These are phyloP conservation scores for Diplodus puntazzo DNA, from an alignment of 2,797 vertebrate species.

Conservation along the genomic window DNA sequence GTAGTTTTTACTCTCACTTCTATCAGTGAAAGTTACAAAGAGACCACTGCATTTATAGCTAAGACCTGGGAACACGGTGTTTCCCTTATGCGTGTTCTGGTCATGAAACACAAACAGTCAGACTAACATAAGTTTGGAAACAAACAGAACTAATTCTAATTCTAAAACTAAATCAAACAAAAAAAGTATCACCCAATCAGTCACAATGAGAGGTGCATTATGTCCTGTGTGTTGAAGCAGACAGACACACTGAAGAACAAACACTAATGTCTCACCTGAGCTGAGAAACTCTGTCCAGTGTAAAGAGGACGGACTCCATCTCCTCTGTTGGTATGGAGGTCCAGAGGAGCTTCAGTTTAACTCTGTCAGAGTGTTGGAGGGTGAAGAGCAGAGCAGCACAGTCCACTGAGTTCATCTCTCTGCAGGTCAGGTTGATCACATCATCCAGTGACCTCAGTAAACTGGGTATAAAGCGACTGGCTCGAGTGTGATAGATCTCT, in stretches of 20 bases:
- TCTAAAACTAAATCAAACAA: too few species aligned
- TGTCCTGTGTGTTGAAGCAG: background rate
- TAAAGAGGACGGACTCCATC: constrained; percentile 9
- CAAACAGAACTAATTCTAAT: background rate
- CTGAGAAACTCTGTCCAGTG: constrained; percentile 46
- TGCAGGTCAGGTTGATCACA: constrained; percentile 66
- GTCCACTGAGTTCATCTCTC: constrained; percentile 64
- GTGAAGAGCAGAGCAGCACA: constrained; percentile 68
- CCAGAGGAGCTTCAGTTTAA: constrained; percentile 69
- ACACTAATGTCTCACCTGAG: constrained; percentile 45
- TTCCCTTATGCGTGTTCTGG: too few species aligned
- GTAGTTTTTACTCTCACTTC: too few species aligned
- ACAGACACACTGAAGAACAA: background rate
- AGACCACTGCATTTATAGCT: background rate
- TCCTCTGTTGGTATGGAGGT: constrained; percentile 49
- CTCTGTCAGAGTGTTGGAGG: constrained; percentile 58
- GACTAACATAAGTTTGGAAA: too few species aligned
- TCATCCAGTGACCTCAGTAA: constrained; percentile 61
- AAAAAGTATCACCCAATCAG: background rate
- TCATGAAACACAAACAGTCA: too few species aligned
- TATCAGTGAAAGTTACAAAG: too few species aligned
- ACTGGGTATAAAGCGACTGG: constrained; percentile 38
- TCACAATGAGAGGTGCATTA: too few species aligned
- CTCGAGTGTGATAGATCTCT: constrained; percentile 13
- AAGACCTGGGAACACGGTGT: background rate